These are phyloP conservation scores for Rhinophrynus dorsalis DNA, from an alignment of 2,797 vertebrate genomes.

Conservation along the genomic window DNA sequence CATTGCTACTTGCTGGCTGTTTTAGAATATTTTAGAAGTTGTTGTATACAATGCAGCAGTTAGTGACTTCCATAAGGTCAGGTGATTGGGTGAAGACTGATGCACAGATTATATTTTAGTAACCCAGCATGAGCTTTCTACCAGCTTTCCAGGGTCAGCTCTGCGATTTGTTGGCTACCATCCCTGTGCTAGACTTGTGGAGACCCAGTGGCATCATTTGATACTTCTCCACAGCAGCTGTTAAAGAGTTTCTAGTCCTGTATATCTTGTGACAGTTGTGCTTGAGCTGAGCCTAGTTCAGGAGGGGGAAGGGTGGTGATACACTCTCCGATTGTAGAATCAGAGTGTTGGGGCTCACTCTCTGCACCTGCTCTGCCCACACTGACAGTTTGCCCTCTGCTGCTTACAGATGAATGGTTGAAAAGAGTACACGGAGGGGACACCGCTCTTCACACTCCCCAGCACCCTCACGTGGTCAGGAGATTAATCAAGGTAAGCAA, in stretches of 20 bases:
- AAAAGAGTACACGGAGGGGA: constrained; percentile 24
- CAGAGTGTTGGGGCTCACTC: background rate
- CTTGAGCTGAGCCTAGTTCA: background rate
- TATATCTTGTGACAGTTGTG: constrained; percentile 28
- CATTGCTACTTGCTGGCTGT: too few relatives aligned
- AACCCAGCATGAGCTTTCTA: background rate
- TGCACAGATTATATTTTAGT: constrained; percentile 12
- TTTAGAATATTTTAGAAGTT: too few relatives aligned
- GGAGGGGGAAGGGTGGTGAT: background rate
- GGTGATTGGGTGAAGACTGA: too few relatives aligned
- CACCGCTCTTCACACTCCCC: background rate
- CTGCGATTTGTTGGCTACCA: background rate
- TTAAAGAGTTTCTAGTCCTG: background rate
- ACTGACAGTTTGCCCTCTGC: constrained; percentile 2
- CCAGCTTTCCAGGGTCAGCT: background rate
- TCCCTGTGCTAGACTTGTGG: constrained; percentile 5
- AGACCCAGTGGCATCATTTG: constrained; percentile 12
- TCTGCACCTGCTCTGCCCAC: background rate
- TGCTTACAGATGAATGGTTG: constrained; percentile 37
- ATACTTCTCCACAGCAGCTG: constrained; percentile 29
- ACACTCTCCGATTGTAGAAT: background rate
- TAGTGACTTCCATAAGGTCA: too few relatives aligned
- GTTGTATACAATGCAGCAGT: too few relatives aligned
- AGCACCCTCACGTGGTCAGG: background rate
- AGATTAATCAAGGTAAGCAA: constrained; percentile 25